Evolutionary conservation across 2,797 vertebrate genomes (phyloP).

Genomic region (Parotocinclus haroldoi): DNA sequence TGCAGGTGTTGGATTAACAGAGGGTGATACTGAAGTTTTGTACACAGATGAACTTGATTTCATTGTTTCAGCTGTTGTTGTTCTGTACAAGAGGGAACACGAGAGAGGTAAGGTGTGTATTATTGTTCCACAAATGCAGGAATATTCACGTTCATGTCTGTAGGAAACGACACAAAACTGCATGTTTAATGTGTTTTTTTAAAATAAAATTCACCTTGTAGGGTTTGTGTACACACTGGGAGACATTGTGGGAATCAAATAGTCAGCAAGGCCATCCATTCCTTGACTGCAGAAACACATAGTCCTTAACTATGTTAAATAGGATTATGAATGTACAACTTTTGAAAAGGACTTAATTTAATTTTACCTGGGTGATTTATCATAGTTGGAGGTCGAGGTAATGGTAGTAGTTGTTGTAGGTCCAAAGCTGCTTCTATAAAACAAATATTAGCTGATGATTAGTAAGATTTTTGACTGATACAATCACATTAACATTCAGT

Average conservation of each 20-base stretch:
- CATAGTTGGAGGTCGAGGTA: background rate
- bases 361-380: conserved; percentile 1
- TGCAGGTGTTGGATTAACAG: background rate
- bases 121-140: too few species aligned
- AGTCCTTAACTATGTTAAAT: background rate
- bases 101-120: too few species aligned
- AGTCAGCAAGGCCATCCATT: conserved; percentile 4
- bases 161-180: background rate
- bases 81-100: conserved; percentile 11
- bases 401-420: background rate
- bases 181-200: background rate
- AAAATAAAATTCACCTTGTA: conserved; percentile 19
- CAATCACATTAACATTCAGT: background rate
- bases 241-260: conserved; percentile 1
- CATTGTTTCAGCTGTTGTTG: background rate
- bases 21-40: background rate
- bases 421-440: conserved; percentile 8
- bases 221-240: background rate
- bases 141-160: too few species aligned
- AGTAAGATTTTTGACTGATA: background rate
- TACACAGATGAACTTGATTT: background rate
- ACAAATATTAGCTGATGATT: background rate
- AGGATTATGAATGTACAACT: background rate
- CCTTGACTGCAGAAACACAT: background rate
- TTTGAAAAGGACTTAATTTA: background rate